Evolutionary conservation across 2,888 invertebrate genomes (phyloP), one percentile per base, ranked within the genome.

Genomic region (Dicranocentrus wangi): DNA sequence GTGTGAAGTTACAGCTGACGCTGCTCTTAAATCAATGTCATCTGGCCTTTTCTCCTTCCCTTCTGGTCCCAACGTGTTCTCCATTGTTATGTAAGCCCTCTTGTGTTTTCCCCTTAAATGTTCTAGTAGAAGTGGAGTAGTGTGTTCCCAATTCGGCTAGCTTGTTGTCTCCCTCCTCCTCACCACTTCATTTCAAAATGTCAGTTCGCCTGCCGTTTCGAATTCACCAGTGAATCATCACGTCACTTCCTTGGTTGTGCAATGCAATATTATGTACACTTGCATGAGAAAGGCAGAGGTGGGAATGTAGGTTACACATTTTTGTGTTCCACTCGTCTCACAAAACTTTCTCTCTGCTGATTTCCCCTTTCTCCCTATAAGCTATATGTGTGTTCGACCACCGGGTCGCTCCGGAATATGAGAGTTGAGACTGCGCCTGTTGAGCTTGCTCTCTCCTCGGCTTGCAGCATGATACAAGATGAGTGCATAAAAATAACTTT

Each of bases 341-440:
- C 72, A 61, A n/a, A n/a, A 72, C 72, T 61, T 72, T 61, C 72
- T 72, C 61, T 43, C 23, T n/a, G 17, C 61, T 72, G 42, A 27
- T 61, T 23, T 43, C 32, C 32, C 27, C 19, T 17, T 32, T 3
- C 32, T n/a, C 21, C 55, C 53, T 21, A 25, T 23, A 32, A 55
- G 55, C 17, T 19, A 39, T 70, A n/a, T 27, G 13, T 25, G 63
- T 47, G 63, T 19, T 17, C 73, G 65, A 65, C 63, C 61, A 47
- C 77, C 77, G 77, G 77, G 70, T 47, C 63, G 28, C 27, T 78
- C 51, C 77, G 77, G 63, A 70, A 39, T 65, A 53, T 8, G 8
- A 70, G 43, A 68, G 43, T 19, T 17, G 69, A 70, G 77, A 69
- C 77, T 78, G 77, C 77, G 77, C 77, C 70, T 78, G 70, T 78